Conservation (phyloP, 2,888 invertebrate species). For the Physocephala rufipes region DNA sequence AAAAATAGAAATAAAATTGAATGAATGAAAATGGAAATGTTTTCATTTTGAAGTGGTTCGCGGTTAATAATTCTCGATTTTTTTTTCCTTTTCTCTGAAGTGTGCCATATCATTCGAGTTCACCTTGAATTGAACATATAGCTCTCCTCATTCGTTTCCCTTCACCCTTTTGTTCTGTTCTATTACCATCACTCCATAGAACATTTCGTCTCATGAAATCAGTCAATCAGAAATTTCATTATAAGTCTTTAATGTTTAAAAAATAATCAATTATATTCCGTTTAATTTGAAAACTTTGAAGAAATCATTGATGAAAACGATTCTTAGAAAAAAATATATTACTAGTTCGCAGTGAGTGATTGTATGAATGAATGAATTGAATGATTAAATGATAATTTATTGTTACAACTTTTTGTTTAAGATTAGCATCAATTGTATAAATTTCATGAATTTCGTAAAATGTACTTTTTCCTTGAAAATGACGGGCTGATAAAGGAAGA, state of each 20-base stretch:
- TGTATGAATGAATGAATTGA: background rate
- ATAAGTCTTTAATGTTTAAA: constrained; percentile 46
- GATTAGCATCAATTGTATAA: no score
- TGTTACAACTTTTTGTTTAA: no score
- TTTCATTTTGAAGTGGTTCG: constrained; percentile 48
- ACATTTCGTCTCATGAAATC: constrained; percentile 25
- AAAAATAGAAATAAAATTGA: no score
- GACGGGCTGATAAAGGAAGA: no score
- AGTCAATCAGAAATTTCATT: constrained; percentile 49
- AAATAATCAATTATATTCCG: constrained; percentile 48
- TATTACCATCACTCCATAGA: background rate
- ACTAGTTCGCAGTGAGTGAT: background rate
- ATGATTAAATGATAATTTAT: background rate
- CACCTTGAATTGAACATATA: no score
- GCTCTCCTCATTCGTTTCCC: no score
- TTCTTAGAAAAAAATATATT: background rate
- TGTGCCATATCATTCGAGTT: no score
- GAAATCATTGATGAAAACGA: constrained; percentile 31
- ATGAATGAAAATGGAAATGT: background rate
- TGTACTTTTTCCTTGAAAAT: no score
- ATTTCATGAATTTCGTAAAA: no score
- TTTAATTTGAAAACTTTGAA: constrained; percentile 48
- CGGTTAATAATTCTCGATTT: constrained; percentile 8
- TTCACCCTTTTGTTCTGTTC: no score
- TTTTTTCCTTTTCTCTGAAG: constrained; percentile 36